phyloP scores from a whole-genome alignment of 2,113 vertebrate genomes.

The Lipotes vexillifer region DNA sequence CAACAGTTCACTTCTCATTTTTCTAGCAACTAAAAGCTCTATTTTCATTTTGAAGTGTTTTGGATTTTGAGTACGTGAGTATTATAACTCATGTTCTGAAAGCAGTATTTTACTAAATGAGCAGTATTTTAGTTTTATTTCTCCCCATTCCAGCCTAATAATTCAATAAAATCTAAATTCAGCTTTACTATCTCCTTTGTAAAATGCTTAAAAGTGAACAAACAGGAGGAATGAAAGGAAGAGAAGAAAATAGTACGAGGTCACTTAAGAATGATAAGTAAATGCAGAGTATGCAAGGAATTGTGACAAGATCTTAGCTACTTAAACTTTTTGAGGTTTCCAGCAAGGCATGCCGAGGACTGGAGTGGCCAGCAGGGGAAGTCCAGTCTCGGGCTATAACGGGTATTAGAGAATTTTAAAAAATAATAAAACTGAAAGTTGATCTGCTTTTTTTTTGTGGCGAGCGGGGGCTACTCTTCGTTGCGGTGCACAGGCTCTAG shows the following conservation, averaged over 20 bases:
- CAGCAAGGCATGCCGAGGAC: not conserved
- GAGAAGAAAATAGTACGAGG: not conserved
- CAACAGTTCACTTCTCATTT: not conserved
- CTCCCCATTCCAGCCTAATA: not conserved
- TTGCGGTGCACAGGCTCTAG: no score
- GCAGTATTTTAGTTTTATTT: not conserved
- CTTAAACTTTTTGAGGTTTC: not conserved
- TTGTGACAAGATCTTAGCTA: not conserved
- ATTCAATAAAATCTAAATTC: not conserved
- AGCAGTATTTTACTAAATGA: not conserved
- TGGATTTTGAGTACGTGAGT: not conserved
- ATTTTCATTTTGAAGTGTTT: constrained; percentile 22
- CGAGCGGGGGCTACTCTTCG: no score
- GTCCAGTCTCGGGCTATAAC: not conserved
- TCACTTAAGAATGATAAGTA: not conserved
- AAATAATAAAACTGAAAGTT: not conserved
- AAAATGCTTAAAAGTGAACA: not conserved
- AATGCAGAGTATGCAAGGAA: not conserved
- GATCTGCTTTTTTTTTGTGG: not conserved
- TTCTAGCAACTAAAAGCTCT: not conserved
- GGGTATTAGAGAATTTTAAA: not conserved
- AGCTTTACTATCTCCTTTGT: not conserved
- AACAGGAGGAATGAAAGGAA: not conserved
- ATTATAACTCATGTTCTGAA: not conserved
- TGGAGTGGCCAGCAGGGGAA: not conserved